Base-by-base conservation (phyloP, 2,797 vertebrate species). In the Tokudaia muenninki region DNA sequence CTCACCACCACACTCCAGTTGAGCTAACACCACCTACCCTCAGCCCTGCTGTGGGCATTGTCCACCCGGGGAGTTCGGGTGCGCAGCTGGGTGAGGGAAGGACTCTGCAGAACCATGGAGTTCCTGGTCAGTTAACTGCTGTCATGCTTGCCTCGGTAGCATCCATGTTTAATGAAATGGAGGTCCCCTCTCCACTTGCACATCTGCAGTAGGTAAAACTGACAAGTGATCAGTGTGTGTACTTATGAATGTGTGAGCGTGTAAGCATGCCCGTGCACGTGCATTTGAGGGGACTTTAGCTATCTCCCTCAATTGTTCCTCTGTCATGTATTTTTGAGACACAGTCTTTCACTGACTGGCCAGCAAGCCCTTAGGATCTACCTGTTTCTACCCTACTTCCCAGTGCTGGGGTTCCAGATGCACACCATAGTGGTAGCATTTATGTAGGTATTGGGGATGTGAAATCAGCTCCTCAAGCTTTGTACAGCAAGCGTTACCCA, bases 101-200 rank as follows among this genome's bases (percentile, higher is more conserved):
- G 34, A 17, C 19, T 50, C 41, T 14, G 16, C 11, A 22, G 29
- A 22, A 13, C 19, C 29, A 4, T n/a, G 8, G 14, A n/a, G 37
- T 31, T 17, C 67, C 34, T 0, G 7, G 14, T n/a, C 17, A 21
- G 47, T 72, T 55, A 21, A 21, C 41, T 13, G 21, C 16, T 67
- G 0, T 34, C 44, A 8, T 37, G 14, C 37, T 0, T 52, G 0
- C 1, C 21, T 50, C 22, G 29, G 52, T 13, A 65, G 57, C n/a
- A 3, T 61, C n/a, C 10, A 17, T 61, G 63, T 47, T 59, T 82
- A 34, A n/a, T 0, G 2, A 59, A 57, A 80, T 61, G 50, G 78
- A 89, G 2, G 4, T 75, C 52, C 63, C 47, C 19, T 16, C 8
- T 70, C 52, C 52, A 17, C 14, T 0, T 16, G 1, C 14, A 6